Conservation (phyloP, 2,113 vertebrate species). For the Leptobrachium ailaonicum region DNA sequence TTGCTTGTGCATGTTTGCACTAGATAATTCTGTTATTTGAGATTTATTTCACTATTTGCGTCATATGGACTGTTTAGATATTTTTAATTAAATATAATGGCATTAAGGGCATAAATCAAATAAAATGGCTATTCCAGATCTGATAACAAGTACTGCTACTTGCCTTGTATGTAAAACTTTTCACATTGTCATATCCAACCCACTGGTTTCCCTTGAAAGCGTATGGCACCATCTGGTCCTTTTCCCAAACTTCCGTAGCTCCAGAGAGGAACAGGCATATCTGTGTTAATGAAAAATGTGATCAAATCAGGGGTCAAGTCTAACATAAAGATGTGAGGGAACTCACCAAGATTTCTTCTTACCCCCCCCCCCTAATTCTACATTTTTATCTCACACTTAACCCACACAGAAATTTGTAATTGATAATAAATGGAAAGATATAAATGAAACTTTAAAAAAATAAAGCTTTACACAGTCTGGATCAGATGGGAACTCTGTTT, state of each 20-base stretch:
- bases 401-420: no score
- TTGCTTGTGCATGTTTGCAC: neutral
- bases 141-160: neutral
- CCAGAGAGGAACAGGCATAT: slow-evolving; percentile 71
- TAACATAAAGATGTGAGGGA: neutral
- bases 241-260: slow-evolving; percentile 64
- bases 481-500: no score
- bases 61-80: no score
- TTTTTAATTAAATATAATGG: neutral
- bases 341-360: neutral
- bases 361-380: no score
- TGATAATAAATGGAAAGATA: neutral
- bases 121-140: no score
- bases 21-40: neutral
- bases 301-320: neutral
- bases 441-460: neutral
- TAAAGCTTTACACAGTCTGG: no score
- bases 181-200: slow-evolving; percentile 74
- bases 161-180: slow-evolving; percentile 76
- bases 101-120: neutral
- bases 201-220: slow-evolving; percentile 72
- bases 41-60: no score
- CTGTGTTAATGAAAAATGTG: slow-evolving; percentile 32
- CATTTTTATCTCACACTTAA: no score
- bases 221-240: slow-evolving; percentile 77